Conservation (phyloP, 2,888 invertebrate genomes). For the Tyria jacobaeae region DNA sequence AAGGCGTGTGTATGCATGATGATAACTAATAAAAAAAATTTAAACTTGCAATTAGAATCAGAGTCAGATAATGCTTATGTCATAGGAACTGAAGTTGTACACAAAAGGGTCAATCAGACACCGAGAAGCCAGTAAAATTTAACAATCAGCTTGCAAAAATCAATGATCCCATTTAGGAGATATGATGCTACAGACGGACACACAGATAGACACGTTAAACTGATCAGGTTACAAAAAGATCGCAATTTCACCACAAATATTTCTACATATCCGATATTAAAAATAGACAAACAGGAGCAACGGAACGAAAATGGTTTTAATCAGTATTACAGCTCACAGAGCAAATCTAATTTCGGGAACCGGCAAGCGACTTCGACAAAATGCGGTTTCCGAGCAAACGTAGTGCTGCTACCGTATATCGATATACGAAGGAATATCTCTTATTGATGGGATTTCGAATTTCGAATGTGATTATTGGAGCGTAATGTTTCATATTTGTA, state of each 20-base stretch:
- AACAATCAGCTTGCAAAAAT: too few species aligned
- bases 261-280: conserved; percentile 28
- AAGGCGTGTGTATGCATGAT: too few species aligned
- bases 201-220: neutral
- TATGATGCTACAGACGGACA: too few species aligned
- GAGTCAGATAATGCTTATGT: too few species aligned
- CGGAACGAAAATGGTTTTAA: conserved; percentile 63
- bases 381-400: conserved; percentile 73
- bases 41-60: too few species aligned
- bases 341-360: conserved; percentile 78
- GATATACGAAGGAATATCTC: conserved; percentile 23
- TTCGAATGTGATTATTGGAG: neutral
- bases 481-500: neutral
- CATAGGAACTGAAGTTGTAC: too few species aligned
- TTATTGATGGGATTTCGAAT: neutral
- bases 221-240: neutral
- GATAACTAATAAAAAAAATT: too few species aligned
- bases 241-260: neutral
- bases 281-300: conserved; percentile 38
- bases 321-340: conserved; percentile 73
- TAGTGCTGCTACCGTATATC: conserved; percentile 42
- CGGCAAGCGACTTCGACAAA: conserved; percentile 69
- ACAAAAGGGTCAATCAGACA: too few species aligned
- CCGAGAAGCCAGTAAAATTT: too few species aligned
- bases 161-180: too few species aligned